Base-by-base conservation (phyloP, 2,113 vertebrate species). In the Ibidorhyncha struthersii region DNA sequence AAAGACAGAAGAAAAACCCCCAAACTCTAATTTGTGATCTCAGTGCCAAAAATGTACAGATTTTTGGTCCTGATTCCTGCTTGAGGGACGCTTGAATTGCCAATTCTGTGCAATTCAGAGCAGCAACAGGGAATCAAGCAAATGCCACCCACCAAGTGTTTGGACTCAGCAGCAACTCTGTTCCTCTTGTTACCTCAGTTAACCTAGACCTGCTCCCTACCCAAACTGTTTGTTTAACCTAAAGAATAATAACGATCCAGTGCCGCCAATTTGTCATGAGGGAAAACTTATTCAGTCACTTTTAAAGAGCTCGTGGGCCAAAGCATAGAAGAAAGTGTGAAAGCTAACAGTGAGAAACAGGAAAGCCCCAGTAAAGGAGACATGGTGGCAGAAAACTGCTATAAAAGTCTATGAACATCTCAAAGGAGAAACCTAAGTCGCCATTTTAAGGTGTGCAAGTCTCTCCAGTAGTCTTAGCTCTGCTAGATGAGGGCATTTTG, bases 151-250 rank as follows among this genome's bases (percentile, higher is more conserved):
- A 97, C 93, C 74, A 74, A 96, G 96, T 30, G 49, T 58, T 77
- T 93, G 81, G 86, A 65, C 74, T 91, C 78, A 82, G 91, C 70
- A 91, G 91, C 89, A 85, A 89, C 70, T 94, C 95, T 88, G 73
- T 6, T 94, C 86, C 66, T 87, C 89, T 87, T 91, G 73, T 91
- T 96, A 94, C 96, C 95, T 95, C 93, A 80, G 89, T 59, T 97
- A 96, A 96, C 95, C 95, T 89, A 89, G 81, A 89, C 53, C 91
- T 87, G 81, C 66, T 95, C 95, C 95, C 87, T 96, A 80, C 90
- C 87, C 84, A 93, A 96, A 91, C 66, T 95, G 95, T 97, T 97
- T 96, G 85, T 61, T 96, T 97, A 96, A 97, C 95, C 87, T 65
- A 93, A 94, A 95, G 96, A 96, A 94, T 95, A 96, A 95, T 93